Base-by-base conservation (phyloP, 2,113 vertebrate genomes). In the Sturnus vulgaris region DNA sequence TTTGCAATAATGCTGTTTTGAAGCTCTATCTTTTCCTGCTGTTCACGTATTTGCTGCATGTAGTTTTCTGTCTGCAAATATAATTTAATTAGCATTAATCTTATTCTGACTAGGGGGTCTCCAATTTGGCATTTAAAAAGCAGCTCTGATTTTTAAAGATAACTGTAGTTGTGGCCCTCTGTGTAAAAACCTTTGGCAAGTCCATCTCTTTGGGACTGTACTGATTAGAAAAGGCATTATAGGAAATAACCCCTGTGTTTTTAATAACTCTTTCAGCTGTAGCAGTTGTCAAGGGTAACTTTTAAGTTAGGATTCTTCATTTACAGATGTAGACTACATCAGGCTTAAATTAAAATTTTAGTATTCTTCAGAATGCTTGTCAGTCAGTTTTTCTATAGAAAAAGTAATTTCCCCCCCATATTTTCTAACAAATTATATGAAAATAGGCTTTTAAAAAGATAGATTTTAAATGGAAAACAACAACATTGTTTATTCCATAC, bases 21-120 rank as follows among this genome's bases (percentile, higher is more conserved):
- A 96, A 98, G 97, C 84, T 98, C 98, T 96, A 99, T 99, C 98
- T 99, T 98, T 97, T 98, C 98, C 92, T 99, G 97, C 97, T 99
- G 98, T 92, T 98, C 98, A 92, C 96, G 96, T 96, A 98, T 98
- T 98, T 98, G 98, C 91, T 98, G 98, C 92, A 98, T 98, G 98
- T 99, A 99, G 97, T 96, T 97, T 95, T 99, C 98, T 86, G 98
- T 99, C 99, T 99, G 98, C 93, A 98, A 98, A 97, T 92, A 98
- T 56, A 96, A 97, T 97, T 86, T 85, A 97, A 96, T 98, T 96
- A 97, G 92, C 64, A 82, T 90, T 91, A 96, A 85, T 95, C 61
- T 95, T 85, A 86, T 7, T 86, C 80, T 88, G 66, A 89, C 73
- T 79, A 93, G 39, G 40, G 27, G 83, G 49, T 86, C 85, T 92